Percentiles rank a stretch among this genome's conserved stretches.
Conservation (phyloP, 2,888 invertebrate genomes). For the Ypsolopha sequella region DNA sequence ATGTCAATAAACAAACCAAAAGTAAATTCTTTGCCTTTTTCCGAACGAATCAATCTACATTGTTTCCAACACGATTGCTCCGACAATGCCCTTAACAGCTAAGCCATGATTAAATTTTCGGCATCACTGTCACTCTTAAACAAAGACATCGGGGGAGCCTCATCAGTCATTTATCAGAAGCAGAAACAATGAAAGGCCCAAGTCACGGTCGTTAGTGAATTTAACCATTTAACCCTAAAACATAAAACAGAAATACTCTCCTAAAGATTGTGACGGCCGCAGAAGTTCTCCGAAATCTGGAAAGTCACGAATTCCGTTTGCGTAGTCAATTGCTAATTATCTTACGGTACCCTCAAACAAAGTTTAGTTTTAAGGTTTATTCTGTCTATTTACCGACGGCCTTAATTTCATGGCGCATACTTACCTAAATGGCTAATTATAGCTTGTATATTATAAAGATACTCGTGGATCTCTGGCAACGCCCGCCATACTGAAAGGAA, state of each 20-base stretch:
- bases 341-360: neutral
- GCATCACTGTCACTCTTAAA: slow-evolving; percentile 52
- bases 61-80: slow-evolving; percentile 23
- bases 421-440: no score
- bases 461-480: no score
- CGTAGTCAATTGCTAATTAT: slow-evolving; percentile 2
- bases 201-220: slow-evolving; percentile 61
- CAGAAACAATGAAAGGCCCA: slow-evolving; percentile 55
- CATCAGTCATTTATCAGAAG: slow-evolving; percentile 62
- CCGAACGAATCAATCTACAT: slow-evolving; percentile 29
- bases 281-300: neutral
- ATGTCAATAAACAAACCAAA: neutral
- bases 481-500: no score
- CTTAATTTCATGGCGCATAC: no score
- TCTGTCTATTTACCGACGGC: no score
- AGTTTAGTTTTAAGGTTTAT: neutral
- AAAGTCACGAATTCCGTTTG: neutral
- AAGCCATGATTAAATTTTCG: slow-evolving; percentile 58
- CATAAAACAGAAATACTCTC: slow-evolving; percentile 25
- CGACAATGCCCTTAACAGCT: slow-evolving; percentile 4
- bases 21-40: neutral
- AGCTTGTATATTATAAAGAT: no score
- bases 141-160: slow-evolving; percentile 58
- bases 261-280: slow-evolving; percentile 3
- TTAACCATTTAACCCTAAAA: slow-evolving; percentile 26